These are phyloP conservation scores for Encarsia formosa DNA, from an alignment of 2,888 invertebrate genomes.

Conservation along the genomic window DNA sequence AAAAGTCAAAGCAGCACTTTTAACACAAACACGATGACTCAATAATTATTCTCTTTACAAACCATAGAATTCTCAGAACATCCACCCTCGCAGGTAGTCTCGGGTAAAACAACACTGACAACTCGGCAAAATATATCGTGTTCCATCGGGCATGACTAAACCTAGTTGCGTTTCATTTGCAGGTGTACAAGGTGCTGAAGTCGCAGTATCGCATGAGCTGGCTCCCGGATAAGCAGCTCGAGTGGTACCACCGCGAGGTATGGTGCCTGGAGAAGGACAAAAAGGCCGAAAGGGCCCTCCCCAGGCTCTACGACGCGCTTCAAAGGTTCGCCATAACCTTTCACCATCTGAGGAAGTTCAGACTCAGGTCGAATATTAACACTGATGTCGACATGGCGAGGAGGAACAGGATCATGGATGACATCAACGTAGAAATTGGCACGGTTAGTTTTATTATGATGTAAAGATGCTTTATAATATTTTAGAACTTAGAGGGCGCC, in stretches of 20 bases:
- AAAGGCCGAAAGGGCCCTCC: slow-evolving; percentile 58
- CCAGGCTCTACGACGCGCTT: slow-evolving; percentile 57
- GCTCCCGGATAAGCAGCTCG: slow-evolving; percentile 49
- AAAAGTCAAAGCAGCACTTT: too few relatives aligned
- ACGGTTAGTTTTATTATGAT: not conserved
- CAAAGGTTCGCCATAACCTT: slow-evolving; percentile 55
- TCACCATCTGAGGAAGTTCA: slow-evolving; percentile 48
- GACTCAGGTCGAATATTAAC: slow-evolving; percentile 49
- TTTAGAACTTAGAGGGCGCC: too few relatives aligned
- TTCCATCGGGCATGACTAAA: too few relatives aligned
- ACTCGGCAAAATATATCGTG: too few relatives aligned
- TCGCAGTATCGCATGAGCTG: slow-evolving; percentile 49
- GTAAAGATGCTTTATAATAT: too few relatives aligned
- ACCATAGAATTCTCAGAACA: too few relatives aligned
- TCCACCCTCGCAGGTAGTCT: too few relatives aligned
- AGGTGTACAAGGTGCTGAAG: slow-evolving; percentile 48
- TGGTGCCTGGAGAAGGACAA: slow-evolving; percentile 49
- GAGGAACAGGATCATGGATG: slow-evolving; percentile 50
- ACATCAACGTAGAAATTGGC: slow-evolving; percentile 41
- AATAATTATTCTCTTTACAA: too few relatives aligned
- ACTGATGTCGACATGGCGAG: slow-evolving; percentile 52
- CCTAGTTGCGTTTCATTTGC: slow-evolving; percentile 22
- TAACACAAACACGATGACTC: too few relatives aligned
- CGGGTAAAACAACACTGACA: too few relatives aligned
- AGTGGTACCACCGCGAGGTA: slow-evolving; percentile 48